A percentile compares a stretch with the other conserved stretches of the same genome.
phyloP scores from a whole-genome alignment of 1,140 invertebrate genomes.

The Condylostylus longicornis region DNA sequence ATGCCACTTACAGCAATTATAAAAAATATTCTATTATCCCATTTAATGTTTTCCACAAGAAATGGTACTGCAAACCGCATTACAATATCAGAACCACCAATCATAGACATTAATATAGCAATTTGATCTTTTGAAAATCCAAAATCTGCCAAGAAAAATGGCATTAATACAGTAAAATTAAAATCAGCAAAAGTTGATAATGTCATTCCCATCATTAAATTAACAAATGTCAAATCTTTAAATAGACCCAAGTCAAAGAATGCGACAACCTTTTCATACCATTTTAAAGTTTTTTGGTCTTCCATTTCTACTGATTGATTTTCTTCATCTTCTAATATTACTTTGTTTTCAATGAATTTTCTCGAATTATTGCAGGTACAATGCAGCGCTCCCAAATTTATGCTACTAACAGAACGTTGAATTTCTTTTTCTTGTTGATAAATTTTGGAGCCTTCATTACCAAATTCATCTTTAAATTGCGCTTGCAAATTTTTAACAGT shows the following conservation, averaged over 20 bases:
- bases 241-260: conserved; percentile 52
- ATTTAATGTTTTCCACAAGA: conserved; percentile 44
- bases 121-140: conserved; percentile 40
- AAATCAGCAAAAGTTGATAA: conserved; percentile 50
- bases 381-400: no score
- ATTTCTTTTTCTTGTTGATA: no score
- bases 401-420: no score
- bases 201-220: conserved; percentile 50
- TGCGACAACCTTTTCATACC: conserved; percentile 36
- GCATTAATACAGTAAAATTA: conserved; percentile 51
- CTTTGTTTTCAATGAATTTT: no score
- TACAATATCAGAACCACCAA: conserved; percentile 41
- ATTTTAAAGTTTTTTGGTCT: no score
- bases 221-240: conserved; percentile 47
- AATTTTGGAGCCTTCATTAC: no score
- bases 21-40: conserved; percentile 50
- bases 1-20: conserved; percentile 50
- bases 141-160: conserved; percentile 48
- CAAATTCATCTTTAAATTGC: no score
- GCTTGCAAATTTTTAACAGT: no score
- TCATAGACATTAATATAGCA: conserved; percentile 42
- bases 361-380: no score
- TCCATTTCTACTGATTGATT: no score
- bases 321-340: no score
- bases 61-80: conserved; percentile 46